A percentile compares a stretch with the other conserved stretches of the same genome.
phyloP scores from a whole-genome alignment of 2,888 invertebrate species.

The Anthophora plumipes region DNA sequence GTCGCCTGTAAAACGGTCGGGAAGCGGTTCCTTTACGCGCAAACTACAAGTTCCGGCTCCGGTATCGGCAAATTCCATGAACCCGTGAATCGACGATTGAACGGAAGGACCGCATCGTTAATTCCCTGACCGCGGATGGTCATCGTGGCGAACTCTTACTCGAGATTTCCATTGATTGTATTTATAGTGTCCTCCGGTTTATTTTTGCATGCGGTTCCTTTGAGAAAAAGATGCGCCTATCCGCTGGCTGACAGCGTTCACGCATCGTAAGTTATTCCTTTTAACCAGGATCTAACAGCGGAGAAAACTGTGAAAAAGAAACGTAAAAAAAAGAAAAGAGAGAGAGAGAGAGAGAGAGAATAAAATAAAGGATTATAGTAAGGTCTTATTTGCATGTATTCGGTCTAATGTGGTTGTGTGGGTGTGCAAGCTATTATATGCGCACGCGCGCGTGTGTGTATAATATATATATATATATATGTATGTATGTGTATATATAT shows the following conservation, averaged over 20 bases:
- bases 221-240: constrained; percentile 67
- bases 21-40: neutral
- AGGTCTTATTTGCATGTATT: constrained; percentile 61
- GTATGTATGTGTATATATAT: neutral
- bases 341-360: constrained; percentile 1
- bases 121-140: constrained; percentile 77
- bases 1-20: constrained; percentile 47
- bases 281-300: constrained; percentile 19
- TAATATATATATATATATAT: constrained; percentile 30
- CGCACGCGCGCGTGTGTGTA: too few relatives aligned
- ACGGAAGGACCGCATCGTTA: constrained; percentile 48
- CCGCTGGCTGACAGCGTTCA: constrained; percentile 66
- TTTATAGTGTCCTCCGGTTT: constrained; percentile 80
- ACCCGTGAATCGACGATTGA: constrained; percentile 24
- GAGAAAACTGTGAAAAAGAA: neutral
- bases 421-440: constrained; percentile 40
- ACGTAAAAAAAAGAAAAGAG: constrained; percentile 13
- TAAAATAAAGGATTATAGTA: constrained; percentile 46
- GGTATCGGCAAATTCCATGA: constrained; percentile 17
- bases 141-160: constrained; percentile 74
- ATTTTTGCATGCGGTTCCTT: constrained; percentile 66
- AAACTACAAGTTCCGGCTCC: neutral
- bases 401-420: constrained; percentile 45
- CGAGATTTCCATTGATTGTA: constrained; percentile 80
- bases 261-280: constrained; percentile 60